Conservation (phyloP, 2,888 invertebrate species). For the Hydriomena furcata region DNA sequence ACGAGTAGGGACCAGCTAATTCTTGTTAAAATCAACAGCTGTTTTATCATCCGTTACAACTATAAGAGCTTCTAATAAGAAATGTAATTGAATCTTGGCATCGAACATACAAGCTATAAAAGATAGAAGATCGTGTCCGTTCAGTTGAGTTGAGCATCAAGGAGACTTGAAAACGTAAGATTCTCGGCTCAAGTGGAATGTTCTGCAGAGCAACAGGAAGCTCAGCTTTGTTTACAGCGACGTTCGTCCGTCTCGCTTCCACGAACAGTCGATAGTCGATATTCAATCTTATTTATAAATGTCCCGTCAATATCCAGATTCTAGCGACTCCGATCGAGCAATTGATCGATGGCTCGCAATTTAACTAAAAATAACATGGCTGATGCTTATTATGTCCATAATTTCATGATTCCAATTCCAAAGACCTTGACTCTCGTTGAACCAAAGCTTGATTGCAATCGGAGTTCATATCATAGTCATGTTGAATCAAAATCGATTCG, state of each 20-base stretch:
- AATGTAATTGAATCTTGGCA: neutral
- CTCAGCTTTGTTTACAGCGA: slow-evolving; percentile 46
- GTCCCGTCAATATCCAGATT: slow-evolving; percentile 29
- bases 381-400: slow-evolving; percentile 10
- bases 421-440: slow-evolving; percentile 19
- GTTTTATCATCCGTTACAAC: neutral
- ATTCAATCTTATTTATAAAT: slow-evolving; percentile 35
- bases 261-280: slow-evolving; percentile 36
- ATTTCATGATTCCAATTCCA: slow-evolving; percentile 4
- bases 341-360: slow-evolving; percentile 28
- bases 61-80: slow-evolving; percentile 8
- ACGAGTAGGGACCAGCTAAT: too few relatives aligned
- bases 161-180: slow-evolving; percentile 10
- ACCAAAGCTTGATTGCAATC: slow-evolving; percentile 7
- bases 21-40: neutral
- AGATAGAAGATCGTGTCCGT: neutral
- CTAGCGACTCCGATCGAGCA: slow-evolving; percentile 14
- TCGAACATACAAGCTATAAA: slow-evolving; percentile 1
- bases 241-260: slow-evolving; percentile 40
- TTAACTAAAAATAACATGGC: slow-evolving; percentile 12
- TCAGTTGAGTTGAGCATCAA: neutral
- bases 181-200: slow-evolving; percentile 26
- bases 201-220: slow-evolving; percentile 50
- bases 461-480: slow-evolving; percentile 13
- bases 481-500: slow-evolving; percentile 33